Evolutionary conservation across 37 sponge, comb jelly and placozoan species (phyloP).

Genomic region (Cladorhizidae sp.): DNA sequence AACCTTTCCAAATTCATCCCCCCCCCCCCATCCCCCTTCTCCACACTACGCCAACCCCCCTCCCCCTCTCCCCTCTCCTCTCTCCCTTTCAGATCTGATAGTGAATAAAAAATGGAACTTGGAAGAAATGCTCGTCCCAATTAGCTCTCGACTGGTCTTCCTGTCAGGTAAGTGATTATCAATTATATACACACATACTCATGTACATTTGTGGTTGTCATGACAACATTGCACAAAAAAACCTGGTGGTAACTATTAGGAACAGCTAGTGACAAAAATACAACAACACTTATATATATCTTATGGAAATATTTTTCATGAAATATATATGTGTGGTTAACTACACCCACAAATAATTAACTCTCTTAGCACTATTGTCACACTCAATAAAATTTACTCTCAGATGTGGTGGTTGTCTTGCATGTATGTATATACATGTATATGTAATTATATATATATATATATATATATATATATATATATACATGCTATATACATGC

Average conservation of each 20-base stretch:
- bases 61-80: constrained; percentile 34
- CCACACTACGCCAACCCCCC: constrained; percentile 8
- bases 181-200: too few relatives aligned
- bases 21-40: neutral
- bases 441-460: neutral
- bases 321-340: neutral
- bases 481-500: neutral
- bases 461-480: neutral
- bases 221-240: too few relatives aligned
- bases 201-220: too few relatives aligned
- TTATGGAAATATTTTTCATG: too few relatives aligned
- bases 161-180: constrained; percentile 44
- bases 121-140: constrained; percentile 41
- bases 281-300: too few relatives aligned
- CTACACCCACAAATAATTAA: neutral
- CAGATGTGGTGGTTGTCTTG: neutral
- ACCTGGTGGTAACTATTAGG: too few relatives aligned
- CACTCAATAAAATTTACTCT: too few relatives aligned
- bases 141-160: constrained; percentile 40
- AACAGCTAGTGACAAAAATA: too few relatives aligned
- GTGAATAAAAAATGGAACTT: constrained; percentile 55
- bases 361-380: too few relatives aligned
- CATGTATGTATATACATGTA: neutral
- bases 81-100: constrained; percentile 29
- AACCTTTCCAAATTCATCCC: neutral